Conservation (phyloP, 30 jellyfish, hydroid and myxozoan genomes). For the Hydra vulgaris region DNA sequence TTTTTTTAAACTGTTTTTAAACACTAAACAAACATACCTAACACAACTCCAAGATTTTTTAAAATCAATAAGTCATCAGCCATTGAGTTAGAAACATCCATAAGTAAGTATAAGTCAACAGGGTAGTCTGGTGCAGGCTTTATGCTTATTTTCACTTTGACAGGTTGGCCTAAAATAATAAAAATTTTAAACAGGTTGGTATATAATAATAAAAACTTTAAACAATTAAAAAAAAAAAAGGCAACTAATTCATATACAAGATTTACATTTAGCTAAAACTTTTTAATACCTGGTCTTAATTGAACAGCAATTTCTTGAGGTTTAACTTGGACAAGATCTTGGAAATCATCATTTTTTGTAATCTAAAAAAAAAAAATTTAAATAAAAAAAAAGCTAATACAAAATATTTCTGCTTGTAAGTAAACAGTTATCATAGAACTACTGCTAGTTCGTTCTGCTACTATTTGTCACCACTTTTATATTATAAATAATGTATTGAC, state of each 20-base stretch:
- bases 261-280: not conserved
- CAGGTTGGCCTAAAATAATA: constrained; percentile 51
- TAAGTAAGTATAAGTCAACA: constrained; percentile 78
- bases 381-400: not conserved
- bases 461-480: too few species aligned
- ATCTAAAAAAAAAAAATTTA: constrained; percentile 9
- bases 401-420: too few species aligned
- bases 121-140: constrained; percentile 75
- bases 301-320: constrained; percentile 55
- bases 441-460: too few species aligned
- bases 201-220: not conserved
- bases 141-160: constrained; percentile 47
- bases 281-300: constrained; percentile 53
- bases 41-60: constrained; percentile 51
- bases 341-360: constrained; percentile 35
- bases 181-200: not conserved
- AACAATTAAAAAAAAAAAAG: not conserved
- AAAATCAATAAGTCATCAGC: constrained; percentile 53
- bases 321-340: constrained; percentile 45
- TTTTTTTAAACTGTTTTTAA: too few species aligned
- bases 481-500: too few species aligned
- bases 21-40: constrained; percentile 32
- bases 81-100: constrained; percentile 88
- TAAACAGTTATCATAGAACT: too few species aligned
- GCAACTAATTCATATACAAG: too few species aligned